A percentile compares a stretch with the other conserved stretches of the same genome.
Evolutionary conservation across 2,888 invertebrate species (phyloP).

Genomic region (Pristionchus fissidentatus): DNA sequence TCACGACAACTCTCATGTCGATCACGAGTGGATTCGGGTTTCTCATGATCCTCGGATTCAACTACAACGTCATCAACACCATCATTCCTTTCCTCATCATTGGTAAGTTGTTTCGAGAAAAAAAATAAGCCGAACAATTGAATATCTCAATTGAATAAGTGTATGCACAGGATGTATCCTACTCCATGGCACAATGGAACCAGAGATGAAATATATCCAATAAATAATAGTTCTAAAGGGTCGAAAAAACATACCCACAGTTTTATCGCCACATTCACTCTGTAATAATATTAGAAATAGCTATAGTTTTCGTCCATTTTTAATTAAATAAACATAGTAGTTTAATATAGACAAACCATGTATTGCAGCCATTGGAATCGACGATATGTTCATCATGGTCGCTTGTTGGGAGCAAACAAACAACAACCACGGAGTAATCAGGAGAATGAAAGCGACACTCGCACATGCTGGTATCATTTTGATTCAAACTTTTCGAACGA

Average conservation of each 20-base stretch:
- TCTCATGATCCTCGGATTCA: slow-evolving; percentile 89
- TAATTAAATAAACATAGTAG: neutral
- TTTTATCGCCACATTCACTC: too few species aligned
- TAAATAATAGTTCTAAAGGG: neutral
- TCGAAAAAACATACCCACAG: too few species aligned
- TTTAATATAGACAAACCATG: neutral
- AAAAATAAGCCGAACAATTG: too few species aligned
- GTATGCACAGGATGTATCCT: neutral
- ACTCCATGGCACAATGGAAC: neutral
- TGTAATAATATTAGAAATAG: too few species aligned
- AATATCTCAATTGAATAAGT: neutral
- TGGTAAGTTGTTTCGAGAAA: too few species aligned
- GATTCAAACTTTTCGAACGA: too few species aligned
- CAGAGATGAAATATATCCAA: neutral
- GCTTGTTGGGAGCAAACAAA: slow-evolving; percentile 88
- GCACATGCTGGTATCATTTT: slow-evolving; percentile 64
- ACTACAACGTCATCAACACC: slow-evolving; percentile 93
- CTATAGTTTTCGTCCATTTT: too few species aligned
- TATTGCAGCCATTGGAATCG: slow-evolving; percentile 89
- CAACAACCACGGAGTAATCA: slow-evolving; percentile 58
- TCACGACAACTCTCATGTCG: slow-evolving; percentile 90
- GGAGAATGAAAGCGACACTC: slow-evolving; percentile 53
- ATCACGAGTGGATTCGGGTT: slow-evolving; percentile 91
- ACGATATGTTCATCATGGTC: slow-evolving; percentile 94
- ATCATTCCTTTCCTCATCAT: slow-evolving; percentile 91